Base-by-base conservation (phyloP, 30 jellyfish, hydroid and myxozoan genomes). In the Rhopilema esculentum region DNA sequence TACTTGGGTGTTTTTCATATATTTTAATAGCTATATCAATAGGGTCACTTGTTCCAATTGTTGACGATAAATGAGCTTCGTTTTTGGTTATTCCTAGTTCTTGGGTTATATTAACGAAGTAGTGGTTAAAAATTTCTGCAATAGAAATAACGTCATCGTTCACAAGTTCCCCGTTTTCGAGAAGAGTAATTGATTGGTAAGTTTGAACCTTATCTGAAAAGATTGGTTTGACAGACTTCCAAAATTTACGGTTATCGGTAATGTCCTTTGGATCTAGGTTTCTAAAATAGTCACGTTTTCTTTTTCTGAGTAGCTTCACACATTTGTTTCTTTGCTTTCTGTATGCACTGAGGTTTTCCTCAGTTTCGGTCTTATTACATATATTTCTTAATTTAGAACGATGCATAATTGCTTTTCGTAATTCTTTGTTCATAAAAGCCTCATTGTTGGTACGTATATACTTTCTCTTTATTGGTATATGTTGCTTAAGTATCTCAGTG, bases 371-470 rank as follows among this genome's bases (percentile, higher is more conserved):
- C 25, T 18, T 63, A 30, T 63, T 63, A 63, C 0, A 63, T 63
- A 0, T 63, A 63, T 63, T 63, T 30, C 25, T 63, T 63, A 63
- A 30, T 0, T 63, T 8, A 63, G 73, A 17, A 27, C 73, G 0
- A 17, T 63, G 73, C 73, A 63, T 63, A 20, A 63, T 63, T 63
- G n/a, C 73, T 63, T 63, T 63, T 18, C 73, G 9, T 27, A 63
- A 0, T 63, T 63, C 73, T 63, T 63, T 63, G 8, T 27, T 63
- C 73, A 63, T 63, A 63, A 63, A 63, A 20, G 21, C 25, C n/a
- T 30, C 0, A 63, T 63, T 17, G 20, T 4, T 63, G n/a, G 73
- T 0, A 20, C 73, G n/a, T 20, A 63, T 52, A n/a, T n/a, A n/a
- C n/a, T 63, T 63, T 0, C 25, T 63, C 20, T 63, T 63, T 20